Evolutionary conservation across 1,140 invertebrate species (phyloP), one percentile per base, ranked within the genome.

Genomic region (Physella acuta): DNA sequence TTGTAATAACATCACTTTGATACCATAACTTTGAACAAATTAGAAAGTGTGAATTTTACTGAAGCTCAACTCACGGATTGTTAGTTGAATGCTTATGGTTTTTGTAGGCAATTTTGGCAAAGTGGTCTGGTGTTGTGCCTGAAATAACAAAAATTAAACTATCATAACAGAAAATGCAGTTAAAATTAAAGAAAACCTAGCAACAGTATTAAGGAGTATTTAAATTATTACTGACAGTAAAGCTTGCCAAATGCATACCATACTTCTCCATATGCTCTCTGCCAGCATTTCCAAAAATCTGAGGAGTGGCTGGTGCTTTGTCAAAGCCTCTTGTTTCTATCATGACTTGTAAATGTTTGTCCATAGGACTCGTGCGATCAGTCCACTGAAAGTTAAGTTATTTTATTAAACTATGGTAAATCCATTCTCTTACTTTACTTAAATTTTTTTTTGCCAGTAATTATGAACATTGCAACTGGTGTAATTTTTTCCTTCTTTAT

Each of bases 231-330:
- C n/a, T n/a, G 8, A 44, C 39, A 44, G 39, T 8, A 20, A 44
- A 20, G 20, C 8, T 44, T 44, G 20, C 20, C 20, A 53, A 26
- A 3, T 30, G 60, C 14, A 73, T 74, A 86, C 86, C 95, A 86
- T 97, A 97, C 85, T 95, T 97, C 78, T 94, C 90, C 94, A 99
- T 98, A 80, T 99, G 95, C 78, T 99, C 97, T 59, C 91, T 86
- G 11, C 92, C 97, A 72, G 97, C 97, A 86, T 97, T 97, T 16
- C 94, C 96, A 88, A 99, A 99, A 84, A 98, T 88, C 85, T 99
- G 97, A 5, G 94, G 91, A n/a, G 94, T 91, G 67, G 97, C 88
- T 1, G 96, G 96, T 8, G 91, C 89, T 11, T 88, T 86, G 55
- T 91, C 89, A 0, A 98, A 85, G 3, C 93, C 95, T 60, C 89